Conservation (phyloP, 2,888 invertebrate species). For the Linyphia triangularis region DNA sequence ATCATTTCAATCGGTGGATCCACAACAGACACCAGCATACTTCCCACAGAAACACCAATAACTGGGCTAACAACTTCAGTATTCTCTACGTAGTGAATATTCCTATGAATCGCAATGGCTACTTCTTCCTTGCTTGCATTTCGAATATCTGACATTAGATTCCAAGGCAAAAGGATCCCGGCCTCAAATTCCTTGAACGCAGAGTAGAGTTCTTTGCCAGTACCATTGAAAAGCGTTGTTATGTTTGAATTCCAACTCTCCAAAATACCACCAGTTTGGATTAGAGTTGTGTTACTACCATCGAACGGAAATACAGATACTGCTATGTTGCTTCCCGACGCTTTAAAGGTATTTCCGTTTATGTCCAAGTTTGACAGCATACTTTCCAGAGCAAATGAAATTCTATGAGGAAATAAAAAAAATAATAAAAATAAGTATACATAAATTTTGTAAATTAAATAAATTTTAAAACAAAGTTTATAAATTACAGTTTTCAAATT, state of each 20-base stretch:
- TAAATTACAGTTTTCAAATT: too few relatives aligned
- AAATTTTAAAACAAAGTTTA: too few relatives aligned
- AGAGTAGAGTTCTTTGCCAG: neutral
- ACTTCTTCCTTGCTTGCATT: neutral
- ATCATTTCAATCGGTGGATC: conserved; percentile 45
- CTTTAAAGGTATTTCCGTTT: neutral
- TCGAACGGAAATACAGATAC: neutral
- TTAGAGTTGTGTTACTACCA: neutral
- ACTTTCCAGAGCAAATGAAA: conserved; percentile 26
- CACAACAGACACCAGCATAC: conserved; percentile 3
- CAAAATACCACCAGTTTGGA: conserved; percentile 12
- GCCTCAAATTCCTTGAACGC: neutral
- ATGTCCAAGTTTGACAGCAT: neutral
- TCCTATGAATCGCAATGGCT: neutral
- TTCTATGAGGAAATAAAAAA: neutral
- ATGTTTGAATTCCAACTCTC: conserved; percentile 1
- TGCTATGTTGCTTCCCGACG: conserved; percentile 1
- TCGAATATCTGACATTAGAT: neutral
- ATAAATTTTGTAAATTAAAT: too few relatives aligned
- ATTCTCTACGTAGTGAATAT: conserved; percentile 28
- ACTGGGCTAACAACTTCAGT: conserved; percentile 24
- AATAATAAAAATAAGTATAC: neutral
- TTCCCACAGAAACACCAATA: conserved; percentile 17
- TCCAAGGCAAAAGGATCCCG: neutral
- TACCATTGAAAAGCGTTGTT: conserved; percentile 8